Conservation (phyloP, 2,797 vertebrate species). For the Parauchenoglanis punctatus region DNA sequence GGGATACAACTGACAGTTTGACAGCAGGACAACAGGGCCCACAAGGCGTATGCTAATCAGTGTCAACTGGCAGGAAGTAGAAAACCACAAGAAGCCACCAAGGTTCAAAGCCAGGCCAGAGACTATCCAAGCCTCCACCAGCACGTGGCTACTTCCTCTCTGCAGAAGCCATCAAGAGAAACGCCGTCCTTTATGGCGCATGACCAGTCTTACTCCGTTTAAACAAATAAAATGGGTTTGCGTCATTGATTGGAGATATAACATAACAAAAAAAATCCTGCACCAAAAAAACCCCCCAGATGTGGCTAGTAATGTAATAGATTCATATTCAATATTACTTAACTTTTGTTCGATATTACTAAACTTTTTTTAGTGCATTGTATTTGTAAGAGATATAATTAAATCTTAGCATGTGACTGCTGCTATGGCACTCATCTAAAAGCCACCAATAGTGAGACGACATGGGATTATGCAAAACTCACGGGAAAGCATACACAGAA, state of each 20-base stretch:
- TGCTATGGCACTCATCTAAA: background rate
- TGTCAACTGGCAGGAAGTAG: conserved; percentile 54
- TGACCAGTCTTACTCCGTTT: background rate
- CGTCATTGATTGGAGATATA: no score
- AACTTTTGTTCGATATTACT: background rate
- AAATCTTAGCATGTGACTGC: background rate
- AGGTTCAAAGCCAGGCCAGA: conserved; percentile 48
- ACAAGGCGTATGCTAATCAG: conserved; percentile 60
- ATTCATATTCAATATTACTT: background rate
- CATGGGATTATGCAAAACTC: background rate
- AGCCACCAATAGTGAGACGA: background rate
- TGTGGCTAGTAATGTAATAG: background rate
- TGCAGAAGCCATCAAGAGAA: background rate
- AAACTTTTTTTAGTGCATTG: background rate
- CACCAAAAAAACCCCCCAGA: background rate
- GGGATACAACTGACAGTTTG: conserved; percentile 32
- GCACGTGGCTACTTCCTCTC: conserved; percentile 30
- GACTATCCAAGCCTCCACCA: conserved; percentile 8
- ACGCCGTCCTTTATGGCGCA: background rate
- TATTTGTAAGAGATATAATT: background rate
- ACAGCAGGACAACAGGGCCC: conserved; percentile 39
- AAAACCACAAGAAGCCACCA: conserved; percentile 33
- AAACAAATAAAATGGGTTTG: background rate
- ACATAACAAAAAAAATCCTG: background rate
- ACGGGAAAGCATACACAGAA: background rate